Percentiles rank a stretch among this genome's conserved stretches.
phyloP scores from a whole-genome alignment of 2,797 vertebrate genomes.

The Anabacerthia variegaticeps region DNA sequence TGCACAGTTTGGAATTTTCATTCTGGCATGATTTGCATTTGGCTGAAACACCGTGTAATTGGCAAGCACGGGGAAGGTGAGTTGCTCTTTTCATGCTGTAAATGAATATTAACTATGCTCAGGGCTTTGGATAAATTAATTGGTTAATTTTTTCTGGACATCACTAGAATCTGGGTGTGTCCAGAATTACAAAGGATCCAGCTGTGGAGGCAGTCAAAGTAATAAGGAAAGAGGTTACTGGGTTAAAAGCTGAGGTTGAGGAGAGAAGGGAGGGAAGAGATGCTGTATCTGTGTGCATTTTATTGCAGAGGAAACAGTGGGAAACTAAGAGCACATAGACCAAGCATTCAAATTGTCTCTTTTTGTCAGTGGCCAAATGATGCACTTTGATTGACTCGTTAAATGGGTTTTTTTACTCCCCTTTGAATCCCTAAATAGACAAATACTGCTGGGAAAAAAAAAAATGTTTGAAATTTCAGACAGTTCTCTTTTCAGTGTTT shows the following conservation, averaged over 20 bases:
- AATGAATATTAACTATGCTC: not conserved
- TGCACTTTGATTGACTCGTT: not conserved
- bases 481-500: not conserved
- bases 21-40: conserved; percentile 34
- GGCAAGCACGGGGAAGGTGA: conserved; percentile 25
- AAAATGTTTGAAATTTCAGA: not conserved
- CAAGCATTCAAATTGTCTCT: not conserved
- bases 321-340: not conserved
- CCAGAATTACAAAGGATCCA: not conserved
- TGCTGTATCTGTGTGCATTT: not conserved
- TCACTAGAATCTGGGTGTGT: not conserved
- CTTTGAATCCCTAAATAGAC: not conserved
- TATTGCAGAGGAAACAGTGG: not conserved
- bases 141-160: not conserved
- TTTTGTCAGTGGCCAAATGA: not conserved
- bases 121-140: not conserved
- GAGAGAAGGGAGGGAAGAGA: not conserved
- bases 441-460: not conserved
- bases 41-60: not conserved
- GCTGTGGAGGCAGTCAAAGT: not conserved
- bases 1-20: conserved; percentile 6
- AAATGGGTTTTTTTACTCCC: not conserved
- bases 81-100: conserved; percentile 26
- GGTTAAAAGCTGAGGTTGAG: not conserved
- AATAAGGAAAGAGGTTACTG: not conserved